Evolutionary conservation across 1,140 invertebrate species (phyloP), one percentile per base, ranked within the genome.

Genomic region (Listronotus oregonensis): DNA sequence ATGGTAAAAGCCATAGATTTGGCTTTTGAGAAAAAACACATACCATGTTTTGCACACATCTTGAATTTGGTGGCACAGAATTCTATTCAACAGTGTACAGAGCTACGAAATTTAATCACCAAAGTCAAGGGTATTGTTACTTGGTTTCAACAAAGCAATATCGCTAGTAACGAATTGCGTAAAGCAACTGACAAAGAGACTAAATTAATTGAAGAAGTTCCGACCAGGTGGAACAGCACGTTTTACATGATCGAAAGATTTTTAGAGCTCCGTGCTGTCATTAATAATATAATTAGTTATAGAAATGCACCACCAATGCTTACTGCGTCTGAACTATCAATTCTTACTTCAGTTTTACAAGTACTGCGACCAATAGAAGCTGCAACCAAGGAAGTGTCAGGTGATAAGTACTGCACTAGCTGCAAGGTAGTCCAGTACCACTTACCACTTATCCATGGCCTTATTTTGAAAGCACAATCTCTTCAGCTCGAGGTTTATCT

Each of bases 211-310:
- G n/a, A n/a, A n/a, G 70, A 73, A n/a, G 75, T 34, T 5, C 79
- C 0, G 32, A 39, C 4, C 79, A 76, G 0, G 4, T 80, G 75
- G 78, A 79, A 79, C 51, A 75, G 73, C 27, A 78, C 73, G 1
- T 79, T 71, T 59, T 76, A 79, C 58, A 80, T 79, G 78, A 66
- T 78, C 0, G 47, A 76, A 58, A 52, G 78, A 66, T 81, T 80
- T 74, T 50, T 80, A 6, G 72, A 77, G 27, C 40, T 80, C 10
- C 52, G 70, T 12, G 71, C 21, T 52, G 64, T 75, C 15, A 27
- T 81, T 0, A 79, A 71, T 69, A 60, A 75, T 14, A 76, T 79
- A 18, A 51, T 78, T 11, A 42, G 73, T 64, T 69, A 78, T 66
- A 60, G 11, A 63, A 56, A 76, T 50, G 71, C 71, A 49, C 78